Conservation (phyloP, 2,888 invertebrate genomes). For the Lasioglossum pauxillum region DNA sequence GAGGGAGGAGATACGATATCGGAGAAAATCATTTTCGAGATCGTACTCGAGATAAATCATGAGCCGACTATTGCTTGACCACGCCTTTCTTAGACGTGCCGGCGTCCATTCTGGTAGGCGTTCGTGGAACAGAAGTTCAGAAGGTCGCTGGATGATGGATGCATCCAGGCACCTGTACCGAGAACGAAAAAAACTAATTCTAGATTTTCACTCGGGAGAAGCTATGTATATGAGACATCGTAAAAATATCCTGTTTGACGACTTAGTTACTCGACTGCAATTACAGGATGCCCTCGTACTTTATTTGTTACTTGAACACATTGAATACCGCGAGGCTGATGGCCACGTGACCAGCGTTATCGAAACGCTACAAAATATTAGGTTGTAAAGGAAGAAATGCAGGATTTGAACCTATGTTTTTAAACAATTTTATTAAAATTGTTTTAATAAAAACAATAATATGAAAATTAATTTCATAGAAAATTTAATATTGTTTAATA, state of each 20-base stretch:
- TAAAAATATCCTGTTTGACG: slow-evolving; percentile 6
- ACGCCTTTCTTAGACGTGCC: slow-evolving; percentile 69
- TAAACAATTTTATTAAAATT: too few species aligned
- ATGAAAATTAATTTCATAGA: too few species aligned
- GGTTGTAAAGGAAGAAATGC: too few species aligned
- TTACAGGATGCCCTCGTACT: not conserved
- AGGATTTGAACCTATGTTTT: too few species aligned
- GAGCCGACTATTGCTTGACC: slow-evolving; percentile 57
- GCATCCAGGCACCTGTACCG: slow-evolving; percentile 26
- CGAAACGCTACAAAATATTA: not conserved
- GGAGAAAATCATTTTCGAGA: slow-evolving; percentile 71
- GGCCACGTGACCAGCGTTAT: not conserved
- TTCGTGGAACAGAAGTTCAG: slow-evolving; percentile 60
- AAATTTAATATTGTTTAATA: too few species aligned
- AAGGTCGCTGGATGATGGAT: slow-evolving; percentile 62
- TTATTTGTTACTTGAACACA: not conserved
- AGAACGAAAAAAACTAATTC: slow-evolving; percentile 10
- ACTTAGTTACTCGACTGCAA: not conserved
- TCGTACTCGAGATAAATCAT: slow-evolving; percentile 67
- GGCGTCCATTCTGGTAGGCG: slow-evolving; percentile 63
- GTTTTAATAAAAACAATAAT: too few species aligned
- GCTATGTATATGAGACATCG: not conserved
- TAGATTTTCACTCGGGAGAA: not conserved
- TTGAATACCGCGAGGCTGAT: not conserved
- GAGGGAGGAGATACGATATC: slow-evolving; percentile 63